Conservation (phyloP, 2,797 vertebrate species). For the Crax fasciolata region DNA sequence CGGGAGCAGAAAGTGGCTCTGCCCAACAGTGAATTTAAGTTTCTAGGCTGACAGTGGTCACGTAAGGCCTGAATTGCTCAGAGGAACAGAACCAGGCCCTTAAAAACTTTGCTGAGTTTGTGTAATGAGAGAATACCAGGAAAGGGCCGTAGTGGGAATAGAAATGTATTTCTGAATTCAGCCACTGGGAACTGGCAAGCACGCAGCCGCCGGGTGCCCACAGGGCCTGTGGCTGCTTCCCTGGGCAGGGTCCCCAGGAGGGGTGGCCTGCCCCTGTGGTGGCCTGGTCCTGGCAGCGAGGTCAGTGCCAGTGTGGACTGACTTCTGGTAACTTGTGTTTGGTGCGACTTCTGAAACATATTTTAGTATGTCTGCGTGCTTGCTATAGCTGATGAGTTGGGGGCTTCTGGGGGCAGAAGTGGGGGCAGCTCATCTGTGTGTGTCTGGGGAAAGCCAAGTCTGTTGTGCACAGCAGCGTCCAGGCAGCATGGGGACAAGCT, state of each 20-base stretch:
- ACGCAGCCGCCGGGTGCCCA: neutral
- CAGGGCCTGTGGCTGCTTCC: neutral
- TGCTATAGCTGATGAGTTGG: neutral
- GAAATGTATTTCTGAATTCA: neutral
- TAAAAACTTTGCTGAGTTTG: neutral
- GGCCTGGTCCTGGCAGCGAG: fast-evolving
- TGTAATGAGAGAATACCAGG: neutral
- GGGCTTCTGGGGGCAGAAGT: neutral
- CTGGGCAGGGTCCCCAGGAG: neutral
- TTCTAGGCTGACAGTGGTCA: neutral
- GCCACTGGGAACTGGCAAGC: neutral
- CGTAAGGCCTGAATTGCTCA: neutral
- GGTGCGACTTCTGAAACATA: fast-evolving
- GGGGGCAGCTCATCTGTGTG: neutral
- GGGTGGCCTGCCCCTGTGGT: fast-evolving
- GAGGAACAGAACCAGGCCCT: neutral
- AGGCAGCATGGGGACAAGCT: neutral
- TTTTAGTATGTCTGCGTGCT: neutral
- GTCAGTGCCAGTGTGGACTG: neutral
- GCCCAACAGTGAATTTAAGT: neutral
- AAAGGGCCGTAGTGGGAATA: fast-evolving
- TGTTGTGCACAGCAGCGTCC: neutral
- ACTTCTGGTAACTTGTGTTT: neutral
- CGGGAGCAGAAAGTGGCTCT: neutral
- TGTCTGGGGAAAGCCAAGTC: neutral